Base-by-base conservation (phyloP, 2,113 vertebrate genomes). In the Trogon melanurus region DNA sequence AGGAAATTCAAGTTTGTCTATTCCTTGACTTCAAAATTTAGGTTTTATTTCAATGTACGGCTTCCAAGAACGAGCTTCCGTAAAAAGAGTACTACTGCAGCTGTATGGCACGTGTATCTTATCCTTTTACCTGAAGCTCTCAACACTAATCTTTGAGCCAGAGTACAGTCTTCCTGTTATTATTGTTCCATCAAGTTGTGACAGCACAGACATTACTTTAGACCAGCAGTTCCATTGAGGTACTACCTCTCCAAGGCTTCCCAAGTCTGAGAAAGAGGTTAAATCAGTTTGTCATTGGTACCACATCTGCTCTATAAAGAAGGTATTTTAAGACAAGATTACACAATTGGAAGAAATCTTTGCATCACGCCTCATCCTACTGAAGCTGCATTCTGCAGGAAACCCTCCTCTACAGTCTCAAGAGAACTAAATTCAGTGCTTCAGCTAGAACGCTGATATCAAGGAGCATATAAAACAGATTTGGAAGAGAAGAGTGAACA, bases 311-410 rank as follows among this genome's bases (percentile, higher is more conserved):
- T 47, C 51, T 66, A 36, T 30, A 36, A 9, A 66, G 47, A 78
- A 78, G 10, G 8, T 29, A 70, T 92, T 87, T 93, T 64, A 69
- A 85, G 69, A 87, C 79, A 95, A 93, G 66, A 66, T 88, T 92
- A 92, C 18, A 54, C 60, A 92, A 94, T 3, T 86, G 34, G 75
- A 78, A 80, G 45, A 57, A 79, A 64, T 54, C 64, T 65, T 58
- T 0, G 32, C 75, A 64, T 94, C 66, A 29, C 91, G 60, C 71
- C 88, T 79, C 53, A 88, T 64, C 64, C 34, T 67, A 26, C 65
- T 32, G 30, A 85, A 87, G 41, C 13, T 47, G 27, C 41, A n/a
- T 66, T 89, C 48, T 61, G 36, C 80, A 91, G 45, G 48, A 88
- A 88, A 71, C 72, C 61, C 45, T 91, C 69, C 91, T 86, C 83